phyloP scores from a whole-genome alignment of 2,113 vertebrate species.

The Gasterosteus aculeatus region DNA sequence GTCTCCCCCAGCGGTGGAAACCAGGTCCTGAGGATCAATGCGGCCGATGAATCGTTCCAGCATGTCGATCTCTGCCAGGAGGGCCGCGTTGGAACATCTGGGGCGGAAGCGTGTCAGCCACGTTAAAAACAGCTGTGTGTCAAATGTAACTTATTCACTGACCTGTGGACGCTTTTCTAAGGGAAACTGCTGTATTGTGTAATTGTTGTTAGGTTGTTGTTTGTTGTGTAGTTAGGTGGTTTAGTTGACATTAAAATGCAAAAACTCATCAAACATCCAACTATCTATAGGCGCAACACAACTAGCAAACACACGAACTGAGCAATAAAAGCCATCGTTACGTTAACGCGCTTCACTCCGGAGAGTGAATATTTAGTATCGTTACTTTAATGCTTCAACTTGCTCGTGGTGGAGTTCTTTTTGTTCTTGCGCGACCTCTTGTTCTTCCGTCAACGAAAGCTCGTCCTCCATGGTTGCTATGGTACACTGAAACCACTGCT shows the following conservation, averaged over 20 bases:
- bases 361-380: neutral
- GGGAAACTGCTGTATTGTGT: neutral
- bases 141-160: neutral
- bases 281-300: neutral
- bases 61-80: constrained; percentile 62
- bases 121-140: neutral
- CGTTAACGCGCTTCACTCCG: neutral
- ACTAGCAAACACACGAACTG: neutral
- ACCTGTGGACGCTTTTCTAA: neutral
- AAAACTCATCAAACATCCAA: neutral
- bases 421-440: neutral
- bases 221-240: neutral
- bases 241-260: neutral
- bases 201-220: too few species aligned
- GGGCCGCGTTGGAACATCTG: constrained; percentile 47
- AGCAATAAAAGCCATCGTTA: neutral
- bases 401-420: constrained; percentile 5
- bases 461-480: constrained; percentile 61
- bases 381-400: constrained; percentile 59
- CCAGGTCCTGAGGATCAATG: constrained; percentile 37
- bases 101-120: neutral
- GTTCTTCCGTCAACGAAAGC: neutral
- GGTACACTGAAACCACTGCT: neutral
- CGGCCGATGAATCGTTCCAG: constrained; percentile 58
- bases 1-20: neutral